phyloP scores from a whole-genome alignment of 2,113 vertebrate genomes.

The Brachypteracias leptosomus region DNA sequence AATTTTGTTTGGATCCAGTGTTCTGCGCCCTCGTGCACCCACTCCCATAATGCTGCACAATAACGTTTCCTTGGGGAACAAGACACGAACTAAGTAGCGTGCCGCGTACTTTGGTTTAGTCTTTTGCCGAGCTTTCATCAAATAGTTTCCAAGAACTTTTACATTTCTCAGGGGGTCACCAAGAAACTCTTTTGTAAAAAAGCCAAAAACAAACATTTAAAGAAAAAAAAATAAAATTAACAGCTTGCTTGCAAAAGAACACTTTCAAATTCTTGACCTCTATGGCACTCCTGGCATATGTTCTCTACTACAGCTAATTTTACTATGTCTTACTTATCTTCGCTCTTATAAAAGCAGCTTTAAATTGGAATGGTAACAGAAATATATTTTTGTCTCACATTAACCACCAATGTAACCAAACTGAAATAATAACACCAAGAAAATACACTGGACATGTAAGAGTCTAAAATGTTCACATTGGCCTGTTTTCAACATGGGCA shows the following conservation, averaged over 20 bases:
- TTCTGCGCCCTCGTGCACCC: conserved; percentile 24
- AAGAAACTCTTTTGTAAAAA: conserved; percentile 71
- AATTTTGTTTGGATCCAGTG: conserved; percentile 77
- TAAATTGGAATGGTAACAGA: not conserved
- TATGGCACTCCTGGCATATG: rapidly evolving
- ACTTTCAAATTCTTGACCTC: not conserved
- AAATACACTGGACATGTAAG: not conserved
- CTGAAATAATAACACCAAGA: not conserved
- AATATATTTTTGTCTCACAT: not conserved
- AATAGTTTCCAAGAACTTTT: conserved; percentile 55
- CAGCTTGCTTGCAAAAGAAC: not conserved
- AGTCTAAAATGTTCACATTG: not conserved
- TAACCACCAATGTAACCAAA: not conserved
- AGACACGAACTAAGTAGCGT: conserved; percentile 68
- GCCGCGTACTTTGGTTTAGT: conserved; percentile 69
- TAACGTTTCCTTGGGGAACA: conserved; percentile 75
- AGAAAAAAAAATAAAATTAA: not conserved
- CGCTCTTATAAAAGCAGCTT: not conserved
- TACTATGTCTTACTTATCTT: not conserved
- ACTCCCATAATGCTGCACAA: conserved; percentile 41
- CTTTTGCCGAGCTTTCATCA: conserved; percentile 72
- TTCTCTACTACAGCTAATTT: not conserved
- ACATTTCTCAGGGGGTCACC: conserved; percentile 77
- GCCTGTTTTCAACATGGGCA: not conserved
- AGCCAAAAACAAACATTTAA: not conserved